Evolutionary conservation across 2,113 vertebrate genomes (phyloP), one percentile per base, ranked within the genome.

Genomic region (Podilymbus podiceps): DNA sequence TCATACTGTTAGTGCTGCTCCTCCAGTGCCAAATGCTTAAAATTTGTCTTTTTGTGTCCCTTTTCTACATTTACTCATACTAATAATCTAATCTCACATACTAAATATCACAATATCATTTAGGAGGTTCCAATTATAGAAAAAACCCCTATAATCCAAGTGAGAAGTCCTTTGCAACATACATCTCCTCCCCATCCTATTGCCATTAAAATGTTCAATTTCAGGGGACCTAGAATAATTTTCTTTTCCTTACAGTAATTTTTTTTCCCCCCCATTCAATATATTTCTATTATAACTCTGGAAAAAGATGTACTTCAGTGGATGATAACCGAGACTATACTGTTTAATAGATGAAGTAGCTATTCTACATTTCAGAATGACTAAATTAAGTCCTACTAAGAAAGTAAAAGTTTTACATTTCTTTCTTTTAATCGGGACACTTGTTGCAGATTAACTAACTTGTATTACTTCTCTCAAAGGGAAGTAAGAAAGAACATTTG

Each of bases 171-270:
- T 85, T 76, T 75, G 77, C 77, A 93, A 72, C 28, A 82, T 25
- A 46, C 15, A 78, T 80, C 53, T 53, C 85, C 55, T 94, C 30
- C 63, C 52, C 72, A 83, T 81, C 60, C 58, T 50, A 92, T 25
- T 76, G 52, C 86, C 86, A 91, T 89, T 92, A 87, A 86, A 93
- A 90, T 69, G 66, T 64, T 89, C 68, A 40, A 53, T 94, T 96
- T 92, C 90, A 90, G 58, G 82, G 38, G 23, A 79, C 33, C 50
- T 64, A 81, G 62, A 6, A 62, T 76, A 81, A 96, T 87, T 93
- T 95, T 83, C 47, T 76, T 68, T 87, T 75, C 49, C 40, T 94
- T 86, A 71, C 11, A 28, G 38, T 67, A 5, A 6, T 30, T 46
- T 74, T 67, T 78, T 68, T 38, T 38, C 9, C 9, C 9, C 9